Conservation (phyloP, 92 coral and sea anemone genomes). For the Phymanthus crucifer region DNA sequence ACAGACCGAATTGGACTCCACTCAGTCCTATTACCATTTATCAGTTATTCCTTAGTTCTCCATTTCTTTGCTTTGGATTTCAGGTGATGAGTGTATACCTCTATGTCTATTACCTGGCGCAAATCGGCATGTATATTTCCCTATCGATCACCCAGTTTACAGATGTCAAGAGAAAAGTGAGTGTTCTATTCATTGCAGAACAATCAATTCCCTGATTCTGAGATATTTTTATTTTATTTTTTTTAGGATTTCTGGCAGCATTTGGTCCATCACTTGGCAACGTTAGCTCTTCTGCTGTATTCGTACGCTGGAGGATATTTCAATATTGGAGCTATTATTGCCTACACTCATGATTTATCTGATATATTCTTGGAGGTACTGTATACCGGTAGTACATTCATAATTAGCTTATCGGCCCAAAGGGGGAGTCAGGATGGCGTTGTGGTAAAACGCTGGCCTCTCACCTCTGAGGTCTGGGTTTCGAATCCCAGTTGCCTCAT, state of each 20-base stretch:
- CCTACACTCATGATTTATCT: slow-evolving; percentile 50
- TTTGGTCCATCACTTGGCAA: slow-evolving; percentile 43
- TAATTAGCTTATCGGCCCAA: not conserved
- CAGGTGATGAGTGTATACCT: slow-evolving; percentile 53
- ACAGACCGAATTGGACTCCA: too few species aligned
- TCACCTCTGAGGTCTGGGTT: too few species aligned
- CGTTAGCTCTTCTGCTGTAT: slow-evolving; percentile 33
- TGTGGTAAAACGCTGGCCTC: too few species aligned
- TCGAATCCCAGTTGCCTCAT: too few species aligned
- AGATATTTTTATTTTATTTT: too few species aligned
- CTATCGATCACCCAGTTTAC: slow-evolving; percentile 65
- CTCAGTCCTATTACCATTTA: too few species aligned
- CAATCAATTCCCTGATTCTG: too few species aligned
- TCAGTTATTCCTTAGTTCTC: too few species aligned
- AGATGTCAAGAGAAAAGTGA: slow-evolving; percentile 67
- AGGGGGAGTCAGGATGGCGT: too few species aligned
- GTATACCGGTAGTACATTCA: not conserved
- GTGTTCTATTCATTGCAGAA: too few species aligned
- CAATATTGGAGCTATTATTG: slow-evolving; percentile 56
- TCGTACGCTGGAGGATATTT: slow-evolving; percentile 47
- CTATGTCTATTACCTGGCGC: slow-evolving; percentile 59
- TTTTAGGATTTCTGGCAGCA: slow-evolving; percentile 51
- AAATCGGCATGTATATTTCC: slow-evolving; percentile 61
- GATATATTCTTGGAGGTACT: slow-evolving; percentile 60
- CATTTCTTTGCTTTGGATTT: not conserved